A percentile compares a stretch with the other conserved stretches of the same genome.
Conservation (phyloP, 2,888 invertebrate genomes). For the Aphodius sticticus region DNA sequence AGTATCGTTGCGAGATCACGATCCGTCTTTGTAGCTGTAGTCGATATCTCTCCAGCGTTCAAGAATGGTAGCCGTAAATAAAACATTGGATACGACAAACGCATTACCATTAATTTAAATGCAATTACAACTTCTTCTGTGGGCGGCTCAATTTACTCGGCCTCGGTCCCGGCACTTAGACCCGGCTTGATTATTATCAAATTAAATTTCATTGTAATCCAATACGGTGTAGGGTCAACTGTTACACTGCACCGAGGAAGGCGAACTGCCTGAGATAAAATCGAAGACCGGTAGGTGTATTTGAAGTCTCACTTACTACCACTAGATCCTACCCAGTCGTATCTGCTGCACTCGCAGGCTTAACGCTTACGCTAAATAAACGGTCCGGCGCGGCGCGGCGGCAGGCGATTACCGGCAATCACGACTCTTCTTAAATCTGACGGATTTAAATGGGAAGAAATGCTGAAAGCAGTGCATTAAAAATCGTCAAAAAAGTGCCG, state of each 20-base stretch:
- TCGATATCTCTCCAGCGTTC: neutral
- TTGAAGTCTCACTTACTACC: constrained; percentile 29
- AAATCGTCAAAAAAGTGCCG: neutral
- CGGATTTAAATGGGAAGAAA: neutral
- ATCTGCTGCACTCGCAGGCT: neutral
- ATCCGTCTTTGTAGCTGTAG: neutral
- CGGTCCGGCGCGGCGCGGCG: neutral
- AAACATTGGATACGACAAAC: constrained; percentile 22
- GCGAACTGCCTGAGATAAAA: constrained; percentile 30
- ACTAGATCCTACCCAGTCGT: neutral
- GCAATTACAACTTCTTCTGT: constrained; percentile 36
- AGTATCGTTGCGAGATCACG: neutral
- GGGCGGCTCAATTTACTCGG: constrained; percentile 32
- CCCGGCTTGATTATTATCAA: constrained; percentile 28
- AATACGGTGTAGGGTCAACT: constrained; percentile 25
- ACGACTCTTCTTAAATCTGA: neutral
- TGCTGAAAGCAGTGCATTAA: neutral
- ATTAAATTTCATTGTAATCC: constrained; percentile 34
- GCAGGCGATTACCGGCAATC: neutral
- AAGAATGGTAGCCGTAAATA: constrained; percentile 19
- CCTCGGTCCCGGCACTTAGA: constrained; percentile 12
- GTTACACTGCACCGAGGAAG: constrained; percentile 17
- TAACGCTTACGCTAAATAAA: neutral
- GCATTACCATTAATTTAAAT: constrained; percentile 35
- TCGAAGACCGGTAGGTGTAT: constrained; percentile 32